These are phyloP conservation scores for Galerucella calmariensis DNA, from an alignment of 2,888 invertebrate genomes.

Conservation along the genomic window DNA sequence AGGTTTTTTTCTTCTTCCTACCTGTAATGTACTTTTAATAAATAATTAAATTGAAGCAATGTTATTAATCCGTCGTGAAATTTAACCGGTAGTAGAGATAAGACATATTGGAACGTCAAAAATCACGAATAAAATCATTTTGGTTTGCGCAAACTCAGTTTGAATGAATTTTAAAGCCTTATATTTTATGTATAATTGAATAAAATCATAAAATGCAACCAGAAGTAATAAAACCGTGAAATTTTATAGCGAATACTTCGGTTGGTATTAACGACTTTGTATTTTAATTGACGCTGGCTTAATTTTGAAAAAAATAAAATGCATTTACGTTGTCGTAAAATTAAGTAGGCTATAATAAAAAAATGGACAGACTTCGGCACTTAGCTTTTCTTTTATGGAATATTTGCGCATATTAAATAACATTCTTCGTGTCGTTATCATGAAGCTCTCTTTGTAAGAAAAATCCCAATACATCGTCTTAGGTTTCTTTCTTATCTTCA, in stretches of 20 bases:
- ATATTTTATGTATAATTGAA: background rate
- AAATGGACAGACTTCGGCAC: background rate
- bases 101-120: background rate
- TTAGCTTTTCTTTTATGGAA: background rate
- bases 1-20: constrained; percentile 29
- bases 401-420: background rate
- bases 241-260: constrained; percentile 23
- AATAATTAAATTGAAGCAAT: constrained; percentile 49
- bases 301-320: background rate
- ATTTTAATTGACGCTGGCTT: constrained; percentile 25
- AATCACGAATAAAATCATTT: no score
- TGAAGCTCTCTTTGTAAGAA: background rate
- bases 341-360: constrained; percentile 4
- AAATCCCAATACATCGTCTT: no score
- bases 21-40: constrained; percentile 31
- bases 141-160: background rate
- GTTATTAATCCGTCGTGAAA: constrained; percentile 36
- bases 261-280: constrained; percentile 29
- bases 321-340: background rate
- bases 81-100: constrained; percentile 39
- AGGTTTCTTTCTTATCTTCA: no score
- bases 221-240: constrained; percentile 21
- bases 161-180: background rate
- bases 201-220: constrained; percentile 20
- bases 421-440: background rate